Evolutionary conservation across 2,113 vertebrate species (phyloP), one percentile per base, ranked within the genome.

Genomic region (Beaufortia kweichowensis): DNA sequence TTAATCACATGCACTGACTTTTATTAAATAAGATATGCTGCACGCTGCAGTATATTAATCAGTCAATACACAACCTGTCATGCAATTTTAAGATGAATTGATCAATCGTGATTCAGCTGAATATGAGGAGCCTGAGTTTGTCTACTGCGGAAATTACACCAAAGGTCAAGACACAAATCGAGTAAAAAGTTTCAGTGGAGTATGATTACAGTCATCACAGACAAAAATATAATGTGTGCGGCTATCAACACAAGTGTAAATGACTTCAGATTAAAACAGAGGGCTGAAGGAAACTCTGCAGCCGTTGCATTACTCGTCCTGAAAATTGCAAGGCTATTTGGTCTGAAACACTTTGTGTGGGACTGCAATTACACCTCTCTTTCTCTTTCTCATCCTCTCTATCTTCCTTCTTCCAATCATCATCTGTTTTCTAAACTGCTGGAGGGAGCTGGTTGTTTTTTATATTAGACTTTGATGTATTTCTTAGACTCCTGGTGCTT

Each of bases 51-150:
- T 86, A 86, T 29, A 89, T 85, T 67, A 79, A 83, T 80, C 78
- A 84, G 89, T 89, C 86, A 72, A 90, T 89, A 78, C 55, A 55
- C 85, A 84, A 89, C 86, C 77, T 85, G 85, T 81, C 87, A 88
- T 82, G 85, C 74, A 89, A 87, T 86, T 87, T 89, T 85, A 86
- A 89, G 78, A 90, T 89, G 84, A 88, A 89, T 87, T 89, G 87
- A 89, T 90, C 78, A 39, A 10, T 73, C 82, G 72, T 88, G 86
- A 90, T 88, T 90, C 85, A 88, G 89, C 86, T 87, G 84, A 56
- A 1, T 63, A 46, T 64, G 75, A 81, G 53, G 66, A 84, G 71
- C 66, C 79, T 61, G 87, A 50, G 6, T 87, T 86, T 86, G 80
- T 66, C 43, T 70, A 83, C 81, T 80, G 82, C 79, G 85, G 83